Percentiles rank a stretch among this genome's conserved stretches.
These are phyloP conservation scores for Riparia riparia DNA, from an alignment of 2,113 vertebrate genomes.

Conservation along the genomic window DNA sequence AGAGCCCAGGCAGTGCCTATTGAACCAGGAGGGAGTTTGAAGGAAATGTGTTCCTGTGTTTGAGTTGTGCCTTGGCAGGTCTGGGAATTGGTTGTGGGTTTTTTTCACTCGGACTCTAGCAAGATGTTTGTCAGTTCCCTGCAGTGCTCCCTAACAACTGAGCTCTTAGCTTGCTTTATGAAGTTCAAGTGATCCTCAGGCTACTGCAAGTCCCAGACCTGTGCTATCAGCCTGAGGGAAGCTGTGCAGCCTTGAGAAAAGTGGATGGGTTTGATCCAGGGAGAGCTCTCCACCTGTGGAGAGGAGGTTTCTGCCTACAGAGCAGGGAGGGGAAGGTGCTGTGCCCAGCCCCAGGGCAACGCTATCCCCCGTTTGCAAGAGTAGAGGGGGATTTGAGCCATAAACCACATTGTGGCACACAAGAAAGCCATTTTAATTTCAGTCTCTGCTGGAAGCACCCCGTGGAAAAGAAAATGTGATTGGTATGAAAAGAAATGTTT, in stretches of 20 bases:
- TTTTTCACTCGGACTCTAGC: not conserved
- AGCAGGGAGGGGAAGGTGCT: not conserved
- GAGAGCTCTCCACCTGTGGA: not conserved
- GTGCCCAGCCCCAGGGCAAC: accelerated
- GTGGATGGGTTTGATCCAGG: not conserved
- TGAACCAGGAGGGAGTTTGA: not conserved
- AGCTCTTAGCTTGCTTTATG: not conserved
- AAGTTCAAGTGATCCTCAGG: not conserved
- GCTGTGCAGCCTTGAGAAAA: accelerated
- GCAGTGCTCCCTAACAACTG: not conserved
- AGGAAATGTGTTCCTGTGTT: not conserved
- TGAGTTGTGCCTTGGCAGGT: not conserved
- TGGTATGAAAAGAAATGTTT: slow-evolving; percentile 49
- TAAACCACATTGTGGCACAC: not conserved
- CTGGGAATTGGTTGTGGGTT: not conserved
- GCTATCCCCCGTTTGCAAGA: not conserved
- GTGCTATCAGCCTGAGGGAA: not conserved
- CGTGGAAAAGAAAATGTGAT: slow-evolving; percentile 44
- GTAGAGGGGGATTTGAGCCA: not conserved
- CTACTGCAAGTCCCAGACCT: not conserved
- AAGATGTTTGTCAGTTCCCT: not conserved
- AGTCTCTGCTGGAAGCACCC: not conserved
- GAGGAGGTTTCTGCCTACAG: not conserved
- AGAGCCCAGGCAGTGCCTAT: not conserved
- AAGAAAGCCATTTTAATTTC: slow-evolving; percentile 34